Evolutionary conservation across 2,797 vertebrate genomes (phyloP).

Genomic region (Erethizon dorsatum): DNA sequence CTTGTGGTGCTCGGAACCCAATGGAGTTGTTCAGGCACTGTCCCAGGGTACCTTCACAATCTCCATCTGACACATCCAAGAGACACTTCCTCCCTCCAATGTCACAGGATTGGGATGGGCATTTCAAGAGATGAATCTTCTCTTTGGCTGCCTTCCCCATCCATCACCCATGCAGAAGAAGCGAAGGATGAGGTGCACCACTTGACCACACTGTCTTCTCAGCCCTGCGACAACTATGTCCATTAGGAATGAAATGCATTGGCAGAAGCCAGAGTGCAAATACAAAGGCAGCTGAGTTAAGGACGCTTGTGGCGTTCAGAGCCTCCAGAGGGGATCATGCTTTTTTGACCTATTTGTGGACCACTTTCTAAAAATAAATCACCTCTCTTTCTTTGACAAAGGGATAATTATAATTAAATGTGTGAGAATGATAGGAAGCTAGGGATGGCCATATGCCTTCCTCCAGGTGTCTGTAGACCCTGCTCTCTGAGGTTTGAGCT

Average conservation of each 20-base stretch:
- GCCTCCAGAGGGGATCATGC: not conserved
- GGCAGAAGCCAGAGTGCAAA: not conserved
- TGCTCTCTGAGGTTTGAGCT: slow-evolving; percentile 62
- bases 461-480: slow-evolving; percentile 48
- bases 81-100: not conserved
- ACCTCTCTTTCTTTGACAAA: slow-evolving; percentile 71
- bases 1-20: not conserved
- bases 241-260: rapidly evolving
- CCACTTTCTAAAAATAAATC: slow-evolving; percentile 62
- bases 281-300: not conserved
- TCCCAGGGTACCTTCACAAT: not conserved
- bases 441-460: slow-evolving; percentile 40
- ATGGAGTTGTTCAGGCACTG: not conserved
- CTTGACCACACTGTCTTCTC: not conserved
- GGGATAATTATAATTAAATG: slow-evolving; percentile 69
- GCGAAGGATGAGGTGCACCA: not conserved
- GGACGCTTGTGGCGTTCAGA: not conserved
- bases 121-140: not conserved
- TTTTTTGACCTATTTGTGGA: slow-evolving; percentile 19
- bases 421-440: slow-evolving; percentile 40
- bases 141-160: not conserved
- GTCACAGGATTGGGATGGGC: not conserved
- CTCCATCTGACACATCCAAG: not conserved
- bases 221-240: not conserved
- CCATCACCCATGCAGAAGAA: not conserved